These are phyloP conservation scores for Episyrphus balteatus DNA, from an alignment of 1,140 invertebrate species.

Conservation along the genomic window DNA sequence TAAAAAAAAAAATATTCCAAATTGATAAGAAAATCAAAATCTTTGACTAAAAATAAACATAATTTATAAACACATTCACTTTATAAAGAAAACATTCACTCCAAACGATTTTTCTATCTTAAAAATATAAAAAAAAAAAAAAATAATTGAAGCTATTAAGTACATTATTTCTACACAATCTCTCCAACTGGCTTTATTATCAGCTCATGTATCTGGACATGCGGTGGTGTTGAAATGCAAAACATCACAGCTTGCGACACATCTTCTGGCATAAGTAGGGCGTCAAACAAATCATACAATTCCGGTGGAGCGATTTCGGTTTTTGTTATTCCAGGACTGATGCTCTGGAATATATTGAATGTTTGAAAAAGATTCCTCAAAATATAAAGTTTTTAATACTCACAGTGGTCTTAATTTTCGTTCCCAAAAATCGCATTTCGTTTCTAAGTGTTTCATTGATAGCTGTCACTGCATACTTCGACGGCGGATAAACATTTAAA, in stretches of 20 bases:
- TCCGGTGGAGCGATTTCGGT: constrained; percentile 42
- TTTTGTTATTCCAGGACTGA: constrained; percentile 47
- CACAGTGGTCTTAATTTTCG: constrained; percentile 57
- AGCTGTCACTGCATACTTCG: constrained; percentile 57
- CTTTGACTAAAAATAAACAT: no score
- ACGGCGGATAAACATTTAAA: constrained; percentile 47
- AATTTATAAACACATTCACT: no score
- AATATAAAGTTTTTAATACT: constrained; percentile 23
- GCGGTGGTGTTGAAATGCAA: constrained; percentile 43
- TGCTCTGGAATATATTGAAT: constrained; percentile 36
- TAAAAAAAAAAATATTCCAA: no score
- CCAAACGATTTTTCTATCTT: no score
- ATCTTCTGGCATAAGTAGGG: constrained; percentile 36
- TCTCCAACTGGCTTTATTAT: constrained; percentile 34
- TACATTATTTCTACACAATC: not conserved
- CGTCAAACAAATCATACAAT: constrained; percentile 18
- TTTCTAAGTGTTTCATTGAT: constrained; percentile 50
- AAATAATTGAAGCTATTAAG: no score
- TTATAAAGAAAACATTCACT: no score
- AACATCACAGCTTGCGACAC: constrained; percentile 47
- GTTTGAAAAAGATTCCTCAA: not conserved
- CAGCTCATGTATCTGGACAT: constrained; percentile 47
- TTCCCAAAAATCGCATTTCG: constrained; percentile 47
- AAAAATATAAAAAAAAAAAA: no score
- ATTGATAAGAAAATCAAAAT: no score